phyloP scores from a whole-genome alignment of 2,797 vertebrate genomes.

The Acipenser ruthenus region DNA sequence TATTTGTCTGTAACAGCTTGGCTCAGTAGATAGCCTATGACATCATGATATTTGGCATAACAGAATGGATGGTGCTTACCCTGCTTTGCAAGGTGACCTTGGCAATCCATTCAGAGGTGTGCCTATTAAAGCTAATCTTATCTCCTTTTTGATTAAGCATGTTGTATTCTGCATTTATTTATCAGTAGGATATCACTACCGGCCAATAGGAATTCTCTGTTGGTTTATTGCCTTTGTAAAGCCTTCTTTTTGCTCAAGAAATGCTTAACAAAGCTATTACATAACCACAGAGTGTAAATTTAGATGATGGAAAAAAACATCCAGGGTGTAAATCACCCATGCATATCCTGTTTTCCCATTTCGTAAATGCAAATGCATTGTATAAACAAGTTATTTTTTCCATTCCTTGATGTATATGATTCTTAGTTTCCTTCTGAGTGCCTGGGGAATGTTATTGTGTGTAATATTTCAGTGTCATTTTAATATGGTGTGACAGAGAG shows the following conservation, averaged over 20 bases:
- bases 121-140: constrained; percentile 10
- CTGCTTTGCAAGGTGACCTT: constrained; percentile 16
- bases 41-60: constrained; percentile 13
- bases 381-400: no score
- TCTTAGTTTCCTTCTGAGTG: no score
- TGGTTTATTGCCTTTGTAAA: not conserved
- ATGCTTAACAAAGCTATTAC: no score
- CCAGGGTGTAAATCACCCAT: no score
- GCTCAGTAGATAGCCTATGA: constrained; percentile 22
- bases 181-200: constrained; percentile 1
- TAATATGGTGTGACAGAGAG: no score
- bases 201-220: constrained; percentile 16
- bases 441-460: no score
- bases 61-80: constrained; percentile 8
- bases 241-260: not conserved
- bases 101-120: constrained; percentile 7
- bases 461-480: no score
- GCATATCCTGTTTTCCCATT: no score
- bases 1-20: constrained; percentile 18
- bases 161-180: not conserved
- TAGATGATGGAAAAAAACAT: no score
- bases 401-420: no score
- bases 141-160: not conserved
- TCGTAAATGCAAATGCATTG: no score
- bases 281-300: no score